A percentile compares a stretch with the other conserved stretches of the same genome.
phyloP scores from a whole-genome alignment of 2,797 vertebrate genomes.

The Phrynocephalus vlangalii region DNA sequence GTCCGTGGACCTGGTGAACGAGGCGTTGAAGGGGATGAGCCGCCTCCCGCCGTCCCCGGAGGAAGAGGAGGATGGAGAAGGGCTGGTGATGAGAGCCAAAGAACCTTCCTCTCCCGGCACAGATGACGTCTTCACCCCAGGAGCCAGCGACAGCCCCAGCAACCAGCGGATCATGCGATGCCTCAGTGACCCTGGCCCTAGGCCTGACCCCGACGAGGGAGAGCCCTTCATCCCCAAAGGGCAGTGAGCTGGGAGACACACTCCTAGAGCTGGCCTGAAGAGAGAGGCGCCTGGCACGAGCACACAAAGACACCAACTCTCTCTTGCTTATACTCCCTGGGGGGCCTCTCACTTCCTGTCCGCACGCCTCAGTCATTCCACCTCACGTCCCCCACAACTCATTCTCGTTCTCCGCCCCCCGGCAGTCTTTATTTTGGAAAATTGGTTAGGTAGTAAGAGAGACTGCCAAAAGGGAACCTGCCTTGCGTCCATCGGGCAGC shows the following conservation, averaged over 20 bases:
- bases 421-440: background rate
- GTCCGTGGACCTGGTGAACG: slow-evolving; percentile 84
- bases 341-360: slow-evolving; percentile 45
- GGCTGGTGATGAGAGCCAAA: slow-evolving; percentile 84
- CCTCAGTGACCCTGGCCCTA: slow-evolving; percentile 94
- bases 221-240: slow-evolving; percentile 88
- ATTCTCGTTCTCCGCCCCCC: background rate
- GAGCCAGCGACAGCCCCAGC: slow-evolving; percentile 71
- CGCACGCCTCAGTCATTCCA: background rate
- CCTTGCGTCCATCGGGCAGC: background rate
- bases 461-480: background rate
- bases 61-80: slow-evolving; percentile 78
- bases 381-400: background rate
- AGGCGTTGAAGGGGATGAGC: slow-evolving; percentile 77
- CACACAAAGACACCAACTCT: background rate
- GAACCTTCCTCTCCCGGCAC: slow-evolving; percentile 72
- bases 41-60: slow-evolving; percentile 69
- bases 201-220: slow-evolving; percentile 86
- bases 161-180: slow-evolving; percentile 89
- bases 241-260: slow-evolving; percentile 59
- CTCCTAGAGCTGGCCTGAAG: background rate
- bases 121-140: slow-evolving; percentile 79
- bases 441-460: slow-evolving; percentile 17
- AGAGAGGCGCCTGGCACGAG: slow-evolving; percentile 18
- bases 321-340: background rate